A percentile compares a stretch with the other conserved stretches of the same genome.
These are phyloP conservation scores for Heteromurus nitidus DNA, from an alignment of 2,888 invertebrate genomes.

Conservation along the genomic window DNA sequence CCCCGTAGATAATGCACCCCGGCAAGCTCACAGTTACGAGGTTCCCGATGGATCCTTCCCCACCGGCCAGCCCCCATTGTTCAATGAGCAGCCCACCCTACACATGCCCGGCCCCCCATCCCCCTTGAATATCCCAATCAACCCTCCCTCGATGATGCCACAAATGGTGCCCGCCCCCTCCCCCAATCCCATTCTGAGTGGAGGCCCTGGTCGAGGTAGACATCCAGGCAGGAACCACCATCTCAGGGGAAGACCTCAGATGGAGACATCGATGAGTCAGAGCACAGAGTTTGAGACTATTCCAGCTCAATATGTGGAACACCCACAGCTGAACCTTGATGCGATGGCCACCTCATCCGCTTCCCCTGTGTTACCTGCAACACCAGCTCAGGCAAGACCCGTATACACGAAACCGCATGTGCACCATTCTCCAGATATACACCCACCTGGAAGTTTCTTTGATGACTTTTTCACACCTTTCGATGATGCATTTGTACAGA, in stretches of 20 bases:
- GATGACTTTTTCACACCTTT: conserved; percentile 73
- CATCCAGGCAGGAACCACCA: too few relatives aligned
- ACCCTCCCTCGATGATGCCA: too few relatives aligned
- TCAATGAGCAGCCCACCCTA: neutral
- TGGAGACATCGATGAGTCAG: conserved; percentile 22
- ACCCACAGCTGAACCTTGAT: neutral
- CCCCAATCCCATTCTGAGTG: conserved; percentile 14
- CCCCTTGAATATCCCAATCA: neutral
- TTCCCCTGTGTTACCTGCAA: neutral
- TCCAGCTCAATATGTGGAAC: conserved; percentile 70
- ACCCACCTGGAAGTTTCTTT: conserved; percentile 71
- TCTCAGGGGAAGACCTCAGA: neutral
- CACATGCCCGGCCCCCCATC: conserved; percentile 5
- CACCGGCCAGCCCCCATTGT: neutral
- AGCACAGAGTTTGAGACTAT: conserved; percentile 71
- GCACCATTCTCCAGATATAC: conserved; percentile 71
- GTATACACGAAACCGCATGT: conserved; percentile 48
- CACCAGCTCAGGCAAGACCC: conserved; percentile 26
- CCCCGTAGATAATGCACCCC: conserved; percentile 44
- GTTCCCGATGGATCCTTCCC: conserved; percentile 30
- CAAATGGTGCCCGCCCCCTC: neutral
- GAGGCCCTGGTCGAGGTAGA: conserved; percentile 17
- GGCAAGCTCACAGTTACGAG: conserved; percentile 56
- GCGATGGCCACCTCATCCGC: conserved; percentile 30
- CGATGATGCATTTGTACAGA: conserved; percentile 59